These are phyloP conservation scores for Hoplodrina blanda DNA, from an alignment of 2,888 invertebrate genomes.

Conservation along the genomic window DNA sequence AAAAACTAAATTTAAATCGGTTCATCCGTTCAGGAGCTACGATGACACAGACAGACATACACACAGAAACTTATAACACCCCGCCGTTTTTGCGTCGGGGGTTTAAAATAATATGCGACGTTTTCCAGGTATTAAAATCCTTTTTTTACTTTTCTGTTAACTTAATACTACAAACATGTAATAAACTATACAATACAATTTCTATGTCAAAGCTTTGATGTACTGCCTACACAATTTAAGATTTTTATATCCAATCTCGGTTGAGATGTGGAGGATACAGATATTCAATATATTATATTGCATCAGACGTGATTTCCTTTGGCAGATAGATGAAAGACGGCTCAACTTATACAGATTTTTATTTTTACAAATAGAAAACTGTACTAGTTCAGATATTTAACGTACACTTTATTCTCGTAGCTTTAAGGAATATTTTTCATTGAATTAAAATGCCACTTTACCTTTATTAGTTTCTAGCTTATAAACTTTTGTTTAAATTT, in stretches of 20 bases:
- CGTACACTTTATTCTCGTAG: not conserved
- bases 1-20: no score
- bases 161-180: not conserved
- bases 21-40: no score
- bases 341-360: slow-evolving; percentile 25
- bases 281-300: slow-evolving; percentile 61
- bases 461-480: not conserved
- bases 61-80: no score
- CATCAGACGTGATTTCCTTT: slow-evolving; percentile 59
- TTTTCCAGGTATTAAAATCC: no score
- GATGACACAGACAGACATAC: no score
- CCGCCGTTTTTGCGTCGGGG: no score
- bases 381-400: slow-evolving; percentile 10
- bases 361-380: slow-evolving; percentile 5
- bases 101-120: no score
- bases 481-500: no score
- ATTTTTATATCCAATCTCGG: slow-evolving; percentile 47
- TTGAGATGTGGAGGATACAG: slow-evolving; percentile 28
- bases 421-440: not conserved
- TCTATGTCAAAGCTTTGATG: slow-evolving; percentile 50
- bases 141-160: no score
- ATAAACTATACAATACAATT: slow-evolving; percentile 10
- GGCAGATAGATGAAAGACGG: slow-evolving; percentile 42
- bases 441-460: not conserved
- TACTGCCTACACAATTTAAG: slow-evolving; percentile 40